Evolutionary conservation across 2,888 invertebrate genomes (phyloP).

Genomic region (Drosophila kambysellisi): DNA sequence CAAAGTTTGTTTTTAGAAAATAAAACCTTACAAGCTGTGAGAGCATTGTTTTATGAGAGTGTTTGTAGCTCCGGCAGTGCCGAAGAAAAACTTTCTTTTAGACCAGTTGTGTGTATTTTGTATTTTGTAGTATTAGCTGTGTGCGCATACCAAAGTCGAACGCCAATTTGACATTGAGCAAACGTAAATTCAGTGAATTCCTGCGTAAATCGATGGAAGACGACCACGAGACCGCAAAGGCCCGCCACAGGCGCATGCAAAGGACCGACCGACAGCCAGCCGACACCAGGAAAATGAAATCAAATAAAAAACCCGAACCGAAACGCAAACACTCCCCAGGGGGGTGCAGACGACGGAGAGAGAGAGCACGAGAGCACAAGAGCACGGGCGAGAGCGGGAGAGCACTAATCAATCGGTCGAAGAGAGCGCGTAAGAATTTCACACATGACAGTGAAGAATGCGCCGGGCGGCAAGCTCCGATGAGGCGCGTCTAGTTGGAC

Average conservation of each 20-base stretch:
- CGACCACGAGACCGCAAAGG: conserved; percentile 39
- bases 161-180: conserved; percentile 80
- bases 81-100: neutral
- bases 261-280: conserved; percentile 21
- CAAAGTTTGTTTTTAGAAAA: neutral
- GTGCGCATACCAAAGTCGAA: conserved; percentile 72
- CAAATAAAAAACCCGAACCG: conserved; percentile 11
- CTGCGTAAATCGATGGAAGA: conserved; percentile 61
- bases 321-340: conserved; percentile 5
- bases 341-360: conserved; percentile 3
- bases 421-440: conserved; percentile 62
- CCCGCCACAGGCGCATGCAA: conserved; percentile 26
- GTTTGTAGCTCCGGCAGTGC: neutral
- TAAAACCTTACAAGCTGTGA: neutral
- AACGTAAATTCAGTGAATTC: conserved; percentile 74
- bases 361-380: neutral
- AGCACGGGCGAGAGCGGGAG: neutral
- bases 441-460: conserved; percentile 75
- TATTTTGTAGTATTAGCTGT: conserved; percentile 20
- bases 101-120: neutral
- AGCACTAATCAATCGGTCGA: conserved; percentile 30
- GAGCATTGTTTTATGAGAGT: neutral
- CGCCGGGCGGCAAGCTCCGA: conserved; percentile 27
- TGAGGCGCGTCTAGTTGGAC: conserved; percentile 22
- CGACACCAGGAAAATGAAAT: conserved; percentile 5